Percentiles rank a stretch among this genome's conserved stretches.
Conservation (phyloP, 2,797 vertebrate species). For the Valencia hispanica region DNA sequence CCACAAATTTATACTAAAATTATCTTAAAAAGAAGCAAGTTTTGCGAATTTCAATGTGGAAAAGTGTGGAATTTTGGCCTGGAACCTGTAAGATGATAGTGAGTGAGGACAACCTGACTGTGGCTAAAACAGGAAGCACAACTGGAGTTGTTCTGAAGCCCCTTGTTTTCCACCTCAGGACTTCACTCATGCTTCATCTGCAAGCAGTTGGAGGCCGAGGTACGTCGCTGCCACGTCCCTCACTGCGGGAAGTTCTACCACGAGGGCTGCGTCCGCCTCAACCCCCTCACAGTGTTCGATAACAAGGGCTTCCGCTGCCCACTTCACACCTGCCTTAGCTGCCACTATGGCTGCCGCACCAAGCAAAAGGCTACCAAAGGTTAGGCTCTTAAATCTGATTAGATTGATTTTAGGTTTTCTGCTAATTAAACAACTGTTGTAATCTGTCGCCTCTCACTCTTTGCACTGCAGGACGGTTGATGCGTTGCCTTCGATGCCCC, state of each 20-base stretch:
- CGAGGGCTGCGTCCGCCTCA: constrained; percentile 88
- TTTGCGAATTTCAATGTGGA: neutral
- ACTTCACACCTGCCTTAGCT: constrained; percentile 94
- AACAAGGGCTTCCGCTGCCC: constrained; percentile 96
- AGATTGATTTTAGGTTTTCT: neutral
- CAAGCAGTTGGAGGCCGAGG: constrained; percentile 86
- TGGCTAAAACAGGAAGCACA: too few relatives aligned
- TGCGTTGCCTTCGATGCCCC: constrained; percentile 94
- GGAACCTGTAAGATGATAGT: neutral
- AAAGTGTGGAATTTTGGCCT: neutral
- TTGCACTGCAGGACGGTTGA: constrained; percentile 84
- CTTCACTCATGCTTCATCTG: constrained; percentile 92
- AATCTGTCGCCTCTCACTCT: neutral
- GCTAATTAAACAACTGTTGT: neutral
- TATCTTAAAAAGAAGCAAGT: neutral
- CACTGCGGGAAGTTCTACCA: constrained; percentile 98
- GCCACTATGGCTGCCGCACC: constrained; percentile 86
- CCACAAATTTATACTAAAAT: neutral
- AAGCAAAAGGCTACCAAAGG: constrained; percentile 89
- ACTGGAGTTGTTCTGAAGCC: neutral
- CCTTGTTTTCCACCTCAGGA: constrained; percentile 72
- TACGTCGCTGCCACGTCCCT: constrained; percentile 89
- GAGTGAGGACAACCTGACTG: too few relatives aligned
- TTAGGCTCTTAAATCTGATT: constrained; percentile 54
- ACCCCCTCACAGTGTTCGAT: constrained; percentile 89